Base-by-base conservation (phyloP, 2,113 vertebrate species). In the Sapayoa aenigma region DNA sequence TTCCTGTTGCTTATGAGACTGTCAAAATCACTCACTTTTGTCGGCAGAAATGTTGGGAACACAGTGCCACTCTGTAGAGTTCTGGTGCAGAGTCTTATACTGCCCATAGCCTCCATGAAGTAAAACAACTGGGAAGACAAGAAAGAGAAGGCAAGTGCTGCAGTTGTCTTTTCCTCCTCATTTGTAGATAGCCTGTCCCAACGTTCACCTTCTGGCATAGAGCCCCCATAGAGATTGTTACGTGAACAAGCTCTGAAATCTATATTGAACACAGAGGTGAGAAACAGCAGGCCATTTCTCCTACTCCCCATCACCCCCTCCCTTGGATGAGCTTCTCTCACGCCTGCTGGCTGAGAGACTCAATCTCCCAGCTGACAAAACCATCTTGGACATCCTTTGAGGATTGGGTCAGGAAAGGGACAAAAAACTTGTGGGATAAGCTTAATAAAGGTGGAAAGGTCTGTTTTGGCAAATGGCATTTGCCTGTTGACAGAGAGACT, bases 51-150 rank as follows among this genome's bases (percentile, higher is more conserved):
- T 1, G 1, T 4, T 92, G 67, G 58, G 24, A 46, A 69, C 0
- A 4, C 96, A 94, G 28, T 0, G 17, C 94, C 91, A 92, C 13
- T 53, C 91, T 9, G 86, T 73, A 37, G 44, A 19, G 3, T 95
- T 90, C 80, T 66, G 84, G 22, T 90, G 17, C 31, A 95, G 14
- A 42, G 14, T 80, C 84, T 86, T 76, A 37, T 49, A 16, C 14
- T 74, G 84, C 46, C 50, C 37, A 7, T n/a, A 37, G 50, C 65
- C 88, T 62, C 76, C 63, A 5, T 9, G 10, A 58, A 95, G 28
- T 23, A 95, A 66, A 74, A 30, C 31, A 41, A 80, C 93, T 95
- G 72, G 49, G 35, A 77, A 80, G 41, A 90, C 50, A 69, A 12
- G 46, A 84, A 53, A 49, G 22, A 68, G 30, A 62, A 68, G 16